These are phyloP conservation scores for Nomada ruficornis DNA, from an alignment of 2,888 invertebrate genomes.

Conservation along the genomic window DNA sequence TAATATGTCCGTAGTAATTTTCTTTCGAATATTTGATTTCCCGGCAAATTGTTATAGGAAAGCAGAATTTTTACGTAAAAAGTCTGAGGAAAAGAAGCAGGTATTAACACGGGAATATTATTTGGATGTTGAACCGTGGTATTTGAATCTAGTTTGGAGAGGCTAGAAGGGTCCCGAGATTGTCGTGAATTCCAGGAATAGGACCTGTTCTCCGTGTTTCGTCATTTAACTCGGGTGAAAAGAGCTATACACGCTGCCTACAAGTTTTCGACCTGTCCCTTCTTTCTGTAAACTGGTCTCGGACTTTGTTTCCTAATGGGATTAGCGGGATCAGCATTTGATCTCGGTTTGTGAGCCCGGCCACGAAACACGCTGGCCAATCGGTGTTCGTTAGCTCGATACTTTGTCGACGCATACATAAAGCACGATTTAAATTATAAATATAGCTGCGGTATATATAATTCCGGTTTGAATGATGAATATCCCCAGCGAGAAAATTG, in stretches of 20 bases:
- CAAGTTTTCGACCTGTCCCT: slow-evolving; percentile 68
- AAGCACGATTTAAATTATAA: neutral
- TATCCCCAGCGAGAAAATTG: too few species aligned
- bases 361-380: slow-evolving; percentile 33
- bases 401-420: neutral
- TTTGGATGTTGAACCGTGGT: neutral
- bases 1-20: too few species aligned
- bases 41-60: too few species aligned
- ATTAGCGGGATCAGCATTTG: slow-evolving; percentile 76
- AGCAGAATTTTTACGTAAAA: neutral
- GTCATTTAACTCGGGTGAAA: slow-evolving; percentile 21
- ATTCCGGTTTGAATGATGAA: too few species aligned
- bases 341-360: slow-evolving; percentile 45
- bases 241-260: slow-evolving; percentile 60
- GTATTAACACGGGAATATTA: neutral
- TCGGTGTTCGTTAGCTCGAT: slow-evolving; percentile 58
- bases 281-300: slow-evolving; percentile 72
- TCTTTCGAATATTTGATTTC: too few species aligned
- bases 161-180: neutral
- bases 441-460: too few species aligned
- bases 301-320: slow-evolving; percentile 76
- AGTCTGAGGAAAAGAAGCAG: neutral
- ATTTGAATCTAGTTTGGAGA: neutral
- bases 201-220: slow-evolving; percentile 38
- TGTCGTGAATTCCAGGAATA: slow-evolving; percentile 12